phyloP scores from a whole-genome alignment of 2,113 vertebrate species.

The Probosciger aterrimus region DNA sequence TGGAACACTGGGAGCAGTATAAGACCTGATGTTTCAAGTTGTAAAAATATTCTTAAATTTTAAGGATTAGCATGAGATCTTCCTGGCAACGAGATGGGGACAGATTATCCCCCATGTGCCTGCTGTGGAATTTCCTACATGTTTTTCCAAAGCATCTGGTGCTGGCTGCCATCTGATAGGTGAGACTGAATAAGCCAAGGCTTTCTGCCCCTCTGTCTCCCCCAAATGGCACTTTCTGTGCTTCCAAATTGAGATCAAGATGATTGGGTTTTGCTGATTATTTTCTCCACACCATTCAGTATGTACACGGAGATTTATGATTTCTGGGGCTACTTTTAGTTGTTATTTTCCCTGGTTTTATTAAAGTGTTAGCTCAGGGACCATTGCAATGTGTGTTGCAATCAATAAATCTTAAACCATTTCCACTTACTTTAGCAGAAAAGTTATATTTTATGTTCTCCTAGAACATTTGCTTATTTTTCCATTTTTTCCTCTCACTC shows the following conservation, averaged over 20 bases:
- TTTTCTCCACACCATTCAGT: background rate
- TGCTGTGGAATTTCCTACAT: constrained; percentile 41
- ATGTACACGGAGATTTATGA: background rate
- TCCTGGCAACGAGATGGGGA: constrained; percentile 24
- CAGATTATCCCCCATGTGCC: constrained; percentile 37
- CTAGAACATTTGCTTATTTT: background rate
- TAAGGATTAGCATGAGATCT: constrained; percentile 29
- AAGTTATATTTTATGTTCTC: background rate
- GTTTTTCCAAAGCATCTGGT: constrained; percentile 27
- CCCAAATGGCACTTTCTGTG: background rate
- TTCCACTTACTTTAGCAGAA: constrained; percentile 24
- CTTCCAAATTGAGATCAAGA: background rate
- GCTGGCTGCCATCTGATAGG: constrained; percentile 1
- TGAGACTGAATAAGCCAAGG: background rate
- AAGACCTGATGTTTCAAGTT: constrained; percentile 12
- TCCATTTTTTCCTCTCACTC: background rate
- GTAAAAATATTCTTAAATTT: constrained; percentile 31
- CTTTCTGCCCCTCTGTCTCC: background rate
- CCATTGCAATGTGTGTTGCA: background rate
- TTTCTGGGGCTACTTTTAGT: background rate
- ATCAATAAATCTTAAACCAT: constrained; percentile 15
- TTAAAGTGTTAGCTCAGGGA: constrained; percentile 1
- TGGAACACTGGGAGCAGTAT: background rate
- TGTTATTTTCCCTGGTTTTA: constrained; percentile 8
- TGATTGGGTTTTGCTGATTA: background rate